Base-by-base conservation (phyloP, 2,888 invertebrate genomes). In the Tetropium fuscum region DNA sequence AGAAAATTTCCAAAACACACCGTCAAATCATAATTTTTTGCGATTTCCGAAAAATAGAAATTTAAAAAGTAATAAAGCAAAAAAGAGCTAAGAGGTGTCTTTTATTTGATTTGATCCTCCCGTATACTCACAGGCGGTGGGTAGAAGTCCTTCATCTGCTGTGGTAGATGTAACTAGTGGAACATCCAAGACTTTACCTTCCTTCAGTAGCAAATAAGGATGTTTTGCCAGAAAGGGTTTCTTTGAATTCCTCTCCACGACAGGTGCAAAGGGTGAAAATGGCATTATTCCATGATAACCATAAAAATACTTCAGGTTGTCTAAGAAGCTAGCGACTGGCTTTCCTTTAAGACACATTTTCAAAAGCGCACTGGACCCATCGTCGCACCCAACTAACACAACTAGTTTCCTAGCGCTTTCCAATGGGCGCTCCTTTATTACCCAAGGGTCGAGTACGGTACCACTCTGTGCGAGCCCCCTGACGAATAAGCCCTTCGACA, bases 101-200 rank as follows among this genome's bases (percentile, higher is more conserved):
- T n/a, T n/a, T n/a, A n/a, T n/a, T n/a, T n/a, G n/a, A n/a, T n/a
- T n/a, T n/a, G n/a, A n/a, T n/a, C n/a, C n/a, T n/a, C n/a, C n/a
- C n/a, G n/a, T n/a, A n/a, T n/a, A n/a, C n/a, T n/a, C n/a, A n/a
- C n/a, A n/a, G n/a, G n/a, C n/a, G n/a, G n/a, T n/a, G n/a, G n/a
- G n/a, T n/a, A n/a, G n/a, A n/a, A n/a, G n/a, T n/a, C 92, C 92
- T 76, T 92, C 92, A 54, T 90, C 87, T n/a, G 87, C 85, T 0
- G 87, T 86, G 38, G 89, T 85, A 2, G 87, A 86, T 0, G 87
- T 84, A 49, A 92, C 83, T 84, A 91, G 88, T 0, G 93, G 92
- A 3, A 88, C 74, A 58, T 88, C 85, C n/a, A 86, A 83, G 69
- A 87, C 87, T 16, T 84, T 80, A 0, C 89, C 89, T 3, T 83